phyloP scores from a whole-genome alignment of 2,888 invertebrate species.

The Drosophila rellima region DNA sequence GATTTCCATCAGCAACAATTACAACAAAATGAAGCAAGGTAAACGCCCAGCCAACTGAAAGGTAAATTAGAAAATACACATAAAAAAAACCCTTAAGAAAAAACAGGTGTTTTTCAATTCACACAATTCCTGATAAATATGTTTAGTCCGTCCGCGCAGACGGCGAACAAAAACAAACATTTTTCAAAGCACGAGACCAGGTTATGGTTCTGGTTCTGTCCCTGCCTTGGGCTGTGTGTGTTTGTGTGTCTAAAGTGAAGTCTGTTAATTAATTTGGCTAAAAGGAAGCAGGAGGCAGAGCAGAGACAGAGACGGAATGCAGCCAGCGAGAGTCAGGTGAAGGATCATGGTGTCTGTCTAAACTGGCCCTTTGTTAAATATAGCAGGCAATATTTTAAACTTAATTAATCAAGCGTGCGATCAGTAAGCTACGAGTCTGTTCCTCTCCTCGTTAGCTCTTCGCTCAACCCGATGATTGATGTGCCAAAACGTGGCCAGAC shows the following conservation, averaged over 20 bases:
- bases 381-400: constrained; percentile 79
- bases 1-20: constrained; percentile 38
- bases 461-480: constrained; percentile 60
- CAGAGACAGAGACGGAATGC: background rate
- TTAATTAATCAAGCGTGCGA: constrained; percentile 75
- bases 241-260: constrained; percentile 53
- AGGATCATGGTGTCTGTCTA: constrained; percentile 59
- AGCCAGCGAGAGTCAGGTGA: constrained; percentile 30
- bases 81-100: constrained; percentile 15
- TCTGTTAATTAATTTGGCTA: constrained; percentile 74
- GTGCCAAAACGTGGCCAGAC: constrained; percentile 27
- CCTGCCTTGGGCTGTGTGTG: constrained; percentile 1
- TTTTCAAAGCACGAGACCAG: constrained; percentile 58
- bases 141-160: constrained; percentile 19
- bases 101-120: constrained; percentile 74
- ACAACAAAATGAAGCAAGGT: constrained; percentile 15
- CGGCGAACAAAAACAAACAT: constrained; percentile 66
- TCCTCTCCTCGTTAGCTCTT: background rate
- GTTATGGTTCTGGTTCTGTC: constrained; percentile 9
- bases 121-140: constrained; percentile 75
- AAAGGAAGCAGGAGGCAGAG: constrained; percentile 26
- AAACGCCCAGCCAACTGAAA: constrained; percentile 23
- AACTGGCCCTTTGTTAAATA: constrained; percentile 61
- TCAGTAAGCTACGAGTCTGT: constrained; percentile 37
- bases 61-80: constrained; percentile 6